Base-by-base conservation (phyloP, 2,888 invertebrate genomes). In the Habrosyne pyritoides region DNA sequence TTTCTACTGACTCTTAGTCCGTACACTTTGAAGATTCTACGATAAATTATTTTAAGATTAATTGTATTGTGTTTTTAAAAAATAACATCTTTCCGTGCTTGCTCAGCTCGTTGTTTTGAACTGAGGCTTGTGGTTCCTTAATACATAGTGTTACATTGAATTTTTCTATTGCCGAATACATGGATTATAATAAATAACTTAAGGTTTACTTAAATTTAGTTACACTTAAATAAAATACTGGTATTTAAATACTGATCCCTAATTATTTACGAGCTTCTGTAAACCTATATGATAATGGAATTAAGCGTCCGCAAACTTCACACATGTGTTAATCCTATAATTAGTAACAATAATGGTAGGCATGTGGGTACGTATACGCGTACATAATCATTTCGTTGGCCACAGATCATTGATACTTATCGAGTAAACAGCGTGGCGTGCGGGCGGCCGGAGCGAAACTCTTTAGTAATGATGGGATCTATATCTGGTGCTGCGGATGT, bases 401-500 rank as follows among this genome's bases (percentile, higher is more conserved):
- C 66, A 66, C 69, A 73, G 71, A 72, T 71, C 72, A 81, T 81
- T 76, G 76, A 73, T 77, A 74, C 65, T 66, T 75, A 82, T 81
- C 69, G 69, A 67, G 73, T 84, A 84, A 84, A 85, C 84, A 83
- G 59, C 63, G 62, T 59, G 52, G 53, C 53, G 53, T 26, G 66
- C 65, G 69, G 64, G 52, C 55, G 62, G 59, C 61, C 66, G 58
- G 59, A 64, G 67, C 67, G 71, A 69, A 63, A 57, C 59, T 61
- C 55, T 56, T 57, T 57, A 62, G 75, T 78, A 83, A 86, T 86
- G 85, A 87, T 87, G 75, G 78, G 83, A 85, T 89, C 89, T 91
- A 88, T 89, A 88, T 86, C 85, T 77, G 86, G 83, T 81, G 81
- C 68, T 68, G 75, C 79, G 79, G 89, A 90, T 79, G 84, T 71